These are phyloP conservation scores for Drosophila quadrilineata DNA, from an alignment of 1,140 invertebrate species.

Conservation along the genomic window DNA sequence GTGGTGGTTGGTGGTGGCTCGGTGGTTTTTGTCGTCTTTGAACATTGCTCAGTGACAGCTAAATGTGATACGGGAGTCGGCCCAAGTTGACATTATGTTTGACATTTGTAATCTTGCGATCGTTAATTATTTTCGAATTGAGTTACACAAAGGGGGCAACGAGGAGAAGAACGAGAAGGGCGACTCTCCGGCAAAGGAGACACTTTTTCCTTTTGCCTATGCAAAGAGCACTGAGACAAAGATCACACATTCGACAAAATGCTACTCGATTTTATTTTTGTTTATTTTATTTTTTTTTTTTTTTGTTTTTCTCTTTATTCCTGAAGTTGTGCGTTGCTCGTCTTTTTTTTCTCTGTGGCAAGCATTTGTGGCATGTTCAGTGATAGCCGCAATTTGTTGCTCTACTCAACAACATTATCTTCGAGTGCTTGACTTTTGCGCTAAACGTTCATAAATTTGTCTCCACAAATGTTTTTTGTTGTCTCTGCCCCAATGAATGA, in stretches of 20 bases:
- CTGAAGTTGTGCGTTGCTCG: constrained; percentile 1
- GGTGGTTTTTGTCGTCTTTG: constrained; percentile 64
- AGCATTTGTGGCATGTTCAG: constrained; percentile 56
- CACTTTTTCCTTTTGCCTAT: not conserved
- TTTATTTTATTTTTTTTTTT: constrained; percentile 4
- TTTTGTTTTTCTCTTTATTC: constrained; percentile 8
- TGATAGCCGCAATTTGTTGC: constrained; percentile 76
- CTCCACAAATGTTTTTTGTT: constrained; percentile 61
- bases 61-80: constrained; percentile 48
- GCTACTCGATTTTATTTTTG: not conserved
- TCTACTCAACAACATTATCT: constrained; percentile 67
- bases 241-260: constrained; percentile 68
- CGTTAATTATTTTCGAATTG: constrained; percentile 81
- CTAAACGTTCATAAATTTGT: constrained; percentile 79
- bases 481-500: constrained; percentile 43
- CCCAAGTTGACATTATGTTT: constrained; percentile 77
- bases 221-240: constrained; percentile 39
- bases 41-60: constrained; percentile 47
- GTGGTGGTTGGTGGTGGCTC: too few species aligned
- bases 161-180: too few species aligned
- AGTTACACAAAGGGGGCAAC: constrained; percentile 52
- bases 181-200: constrained; percentile 52
- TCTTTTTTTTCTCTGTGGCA: not conserved
- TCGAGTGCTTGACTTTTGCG: constrained; percentile 74
- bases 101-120: constrained; percentile 81